Conservation (phyloP, 2,797 vertebrate genomes). For the Xiphorhynchus erythropygius region DNA sequence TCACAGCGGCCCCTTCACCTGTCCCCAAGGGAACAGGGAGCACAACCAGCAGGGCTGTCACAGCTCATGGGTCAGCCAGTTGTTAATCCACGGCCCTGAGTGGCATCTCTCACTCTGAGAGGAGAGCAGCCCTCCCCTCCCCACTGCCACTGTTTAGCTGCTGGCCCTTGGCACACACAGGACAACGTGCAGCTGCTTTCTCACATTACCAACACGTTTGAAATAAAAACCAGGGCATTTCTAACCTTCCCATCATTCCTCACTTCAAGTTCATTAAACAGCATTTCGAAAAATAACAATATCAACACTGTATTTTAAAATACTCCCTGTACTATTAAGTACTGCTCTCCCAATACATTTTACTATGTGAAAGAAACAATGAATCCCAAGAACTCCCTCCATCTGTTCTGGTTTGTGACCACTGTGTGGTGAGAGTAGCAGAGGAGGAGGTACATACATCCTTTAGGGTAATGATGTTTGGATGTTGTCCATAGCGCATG, state of each 20-base stretch:
- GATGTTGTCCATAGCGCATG: constrained; percentile 95
- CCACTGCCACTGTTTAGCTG: neutral
- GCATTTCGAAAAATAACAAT: neutral
- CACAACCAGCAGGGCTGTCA: neutral
- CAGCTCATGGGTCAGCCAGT: neutral
- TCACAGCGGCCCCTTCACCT: neutral
- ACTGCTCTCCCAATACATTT: neutral
- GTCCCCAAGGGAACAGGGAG: neutral
- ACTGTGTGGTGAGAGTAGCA: neutral
- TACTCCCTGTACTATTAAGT: rapidly evolving
- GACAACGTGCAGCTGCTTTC: neutral
- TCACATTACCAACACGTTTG: neutral
- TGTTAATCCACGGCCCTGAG: neutral
- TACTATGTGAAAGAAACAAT: neutral
- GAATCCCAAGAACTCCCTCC: neutral
- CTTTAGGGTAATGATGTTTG: constrained; percentile 97
- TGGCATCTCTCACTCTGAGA: neutral
- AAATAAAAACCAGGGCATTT: neutral
- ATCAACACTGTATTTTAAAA: neutral
- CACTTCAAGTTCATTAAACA: neutral
- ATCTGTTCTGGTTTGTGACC: neutral
- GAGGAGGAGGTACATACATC: constrained; percentile 82
- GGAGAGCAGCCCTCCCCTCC: neutral
- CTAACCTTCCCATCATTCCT: neutral
- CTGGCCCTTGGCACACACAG: neutral